These are phyloP conservation scores for Caenorhabditis sinica DNA, from an alignment of 2,888 invertebrate species.

Conservation along the genomic window DNA sequence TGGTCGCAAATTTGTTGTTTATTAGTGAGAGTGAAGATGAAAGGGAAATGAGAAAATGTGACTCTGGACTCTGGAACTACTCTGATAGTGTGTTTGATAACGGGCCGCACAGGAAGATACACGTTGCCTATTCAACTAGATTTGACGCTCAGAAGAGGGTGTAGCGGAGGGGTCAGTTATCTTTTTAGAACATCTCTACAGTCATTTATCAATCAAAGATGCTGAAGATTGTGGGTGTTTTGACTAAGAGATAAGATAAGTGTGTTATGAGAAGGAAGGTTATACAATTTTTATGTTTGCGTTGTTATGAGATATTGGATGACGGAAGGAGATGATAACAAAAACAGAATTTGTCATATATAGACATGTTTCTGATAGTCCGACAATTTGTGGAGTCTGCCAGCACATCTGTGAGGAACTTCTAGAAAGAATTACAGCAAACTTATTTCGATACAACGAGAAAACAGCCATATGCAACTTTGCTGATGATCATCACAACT, in stretches of 20 bases:
- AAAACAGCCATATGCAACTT: too few species aligned
- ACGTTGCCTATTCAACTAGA: slow-evolving; percentile 24
- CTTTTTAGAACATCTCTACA: slow-evolving; percentile 52
- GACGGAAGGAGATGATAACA: slow-evolving; percentile 1
- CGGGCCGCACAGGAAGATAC: background rate
- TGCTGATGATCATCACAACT: too few species aligned
- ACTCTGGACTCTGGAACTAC: slow-evolving; percentile 58
- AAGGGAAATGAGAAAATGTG: slow-evolving; percentile 6
- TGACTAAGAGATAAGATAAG: background rate
- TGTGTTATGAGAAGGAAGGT: background rate
- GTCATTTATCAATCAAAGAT: slow-evolving; percentile 37
- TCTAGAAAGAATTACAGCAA: too few species aligned
- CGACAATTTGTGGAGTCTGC: too few species aligned
- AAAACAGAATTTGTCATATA: slow-evolving; percentile 31
- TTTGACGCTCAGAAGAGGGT: background rate
- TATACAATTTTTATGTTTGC: background rate
- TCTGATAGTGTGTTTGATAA: slow-evolving; percentile 24
- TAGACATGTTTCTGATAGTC: too few species aligned
- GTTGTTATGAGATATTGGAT: background rate
- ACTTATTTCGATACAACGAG: too few species aligned
- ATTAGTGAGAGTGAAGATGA: slow-evolving; percentile 4
- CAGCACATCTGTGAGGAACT: too few species aligned
- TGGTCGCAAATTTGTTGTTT: slow-evolving; percentile 23
- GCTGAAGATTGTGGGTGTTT: background rate
- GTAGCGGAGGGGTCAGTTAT: slow-evolving; percentile 18